Conservation (phyloP, 2,113 vertebrate genomes). For the Crotalus viridis region DNA sequence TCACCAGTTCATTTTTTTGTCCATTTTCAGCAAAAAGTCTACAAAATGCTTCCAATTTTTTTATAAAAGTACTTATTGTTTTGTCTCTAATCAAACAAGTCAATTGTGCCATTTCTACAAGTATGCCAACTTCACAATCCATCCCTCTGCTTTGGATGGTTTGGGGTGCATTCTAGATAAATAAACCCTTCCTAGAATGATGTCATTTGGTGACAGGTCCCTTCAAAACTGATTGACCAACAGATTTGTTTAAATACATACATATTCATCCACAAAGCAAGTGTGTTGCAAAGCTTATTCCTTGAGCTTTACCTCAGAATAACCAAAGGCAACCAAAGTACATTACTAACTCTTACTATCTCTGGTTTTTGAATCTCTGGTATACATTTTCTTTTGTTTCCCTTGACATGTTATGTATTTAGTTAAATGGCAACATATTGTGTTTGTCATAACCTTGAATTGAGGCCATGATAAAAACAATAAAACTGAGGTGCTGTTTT, state of each 20-base stretch:
- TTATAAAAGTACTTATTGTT: background rate
- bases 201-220: background rate
- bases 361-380: background rate
- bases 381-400: slow-evolving; percentile 18
- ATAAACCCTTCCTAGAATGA: background rate
- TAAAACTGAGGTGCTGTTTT: background rate
- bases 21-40: background rate
- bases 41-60: background rate
- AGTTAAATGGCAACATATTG: background rate
- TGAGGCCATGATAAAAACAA: background rate
- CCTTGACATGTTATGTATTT: slow-evolving; percentile 6
- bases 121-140: background rate
- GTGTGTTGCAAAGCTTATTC: background rate
- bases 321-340: background rate
- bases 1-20: background rate
- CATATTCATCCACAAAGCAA: background rate
- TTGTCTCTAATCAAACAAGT: background rate
- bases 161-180: background rate
- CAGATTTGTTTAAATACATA: background rate
- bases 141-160: background rate
- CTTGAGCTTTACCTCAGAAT: background rate
- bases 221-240: background rate
- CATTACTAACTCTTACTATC: background rate
- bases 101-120: background rate
- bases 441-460: slow-evolving; percentile 17